A percentile compares a stretch with the other conserved stretches of the same genome.
phyloP scores from a whole-genome alignment of 2,888 invertebrate species.

The Mesoligia furuncula region DNA sequence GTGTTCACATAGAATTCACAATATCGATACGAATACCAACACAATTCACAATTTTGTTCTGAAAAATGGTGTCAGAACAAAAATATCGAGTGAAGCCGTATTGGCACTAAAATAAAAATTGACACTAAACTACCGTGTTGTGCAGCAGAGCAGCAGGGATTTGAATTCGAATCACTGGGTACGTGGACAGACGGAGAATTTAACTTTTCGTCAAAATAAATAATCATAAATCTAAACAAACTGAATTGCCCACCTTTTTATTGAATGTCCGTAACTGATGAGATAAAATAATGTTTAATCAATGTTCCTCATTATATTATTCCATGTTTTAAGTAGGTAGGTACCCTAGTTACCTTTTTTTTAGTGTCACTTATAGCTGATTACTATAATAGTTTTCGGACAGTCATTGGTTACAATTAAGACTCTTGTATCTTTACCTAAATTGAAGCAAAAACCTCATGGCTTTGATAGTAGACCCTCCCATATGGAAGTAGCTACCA shows the following conservation, averaged over 20 bases:
- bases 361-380: neutral
- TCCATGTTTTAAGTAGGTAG: neutral
- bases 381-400: neutral
- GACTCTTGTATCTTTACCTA: neutral
- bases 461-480: too few relatives aligned
- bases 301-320: neutral
- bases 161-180: conserved; percentile 14
- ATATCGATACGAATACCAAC: conserved; percentile 27
- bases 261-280: too few relatives aligned
- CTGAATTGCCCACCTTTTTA: too few relatives aligned
- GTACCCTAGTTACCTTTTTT: neutral
- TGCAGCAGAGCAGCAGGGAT: conserved; percentile 17
- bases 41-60: conserved; percentile 38
- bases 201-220: neutral
- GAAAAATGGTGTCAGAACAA: conserved; percentile 36
- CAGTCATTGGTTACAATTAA: neutral
- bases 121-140: conserved; percentile 37
- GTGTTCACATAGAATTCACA: neutral
- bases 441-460: neutral
- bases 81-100: conserved; percentile 25
- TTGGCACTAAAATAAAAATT: conserved; percentile 51
- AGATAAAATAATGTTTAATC: neutral
- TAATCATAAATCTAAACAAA: neutral
- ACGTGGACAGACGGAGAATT: neutral
- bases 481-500: too few relatives aligned